Conservation (phyloP, 2,113 vertebrate species). For the Oreotrochilus melanogaster region DNA sequence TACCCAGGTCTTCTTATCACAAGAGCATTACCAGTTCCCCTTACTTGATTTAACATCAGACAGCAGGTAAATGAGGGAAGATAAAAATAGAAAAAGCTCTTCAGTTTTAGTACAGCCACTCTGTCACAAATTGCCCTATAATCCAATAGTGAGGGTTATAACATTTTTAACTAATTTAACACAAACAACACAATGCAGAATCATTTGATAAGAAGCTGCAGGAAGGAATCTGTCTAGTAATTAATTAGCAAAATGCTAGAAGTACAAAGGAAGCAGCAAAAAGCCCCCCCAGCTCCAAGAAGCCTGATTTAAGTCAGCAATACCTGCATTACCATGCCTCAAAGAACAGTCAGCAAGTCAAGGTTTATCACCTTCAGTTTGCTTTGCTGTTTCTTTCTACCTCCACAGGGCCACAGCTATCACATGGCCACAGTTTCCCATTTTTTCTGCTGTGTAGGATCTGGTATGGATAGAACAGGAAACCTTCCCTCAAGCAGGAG, state of each 20-base stretch:
- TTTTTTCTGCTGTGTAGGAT: neutral
- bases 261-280: neutral
- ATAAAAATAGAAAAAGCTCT: slow-evolving; percentile 53
- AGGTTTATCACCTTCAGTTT: neutral
- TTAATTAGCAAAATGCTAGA: slow-evolving; percentile 25
- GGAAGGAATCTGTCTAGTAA: neutral
- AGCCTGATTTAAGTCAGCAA: neutral
- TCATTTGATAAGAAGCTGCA: neutral
- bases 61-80: slow-evolving; percentile 57
- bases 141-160: slow-evolving; percentile 34
- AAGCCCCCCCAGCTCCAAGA: neutral
- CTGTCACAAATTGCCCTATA: slow-evolving; percentile 2
- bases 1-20: slow-evolving; percentile 11
- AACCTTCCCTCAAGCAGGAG: neutral
- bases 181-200: neutral
- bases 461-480: neutral
- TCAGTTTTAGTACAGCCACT: slow-evolving; percentile 23
- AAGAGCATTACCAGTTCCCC: slow-evolving; percentile 33
- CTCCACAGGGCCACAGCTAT: neutral
- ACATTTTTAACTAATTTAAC: slow-evolving; percentile 44
- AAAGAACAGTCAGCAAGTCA: neutral
- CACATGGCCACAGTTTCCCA: neutral
- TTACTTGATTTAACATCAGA: slow-evolving; percentile 59
- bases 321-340: fast-evolving
- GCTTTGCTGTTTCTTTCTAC: fast-evolving